These are phyloP conservation scores for Allygus modestus DNA, from an alignment of 2,888 invertebrate genomes.

Conservation along the genomic window DNA sequence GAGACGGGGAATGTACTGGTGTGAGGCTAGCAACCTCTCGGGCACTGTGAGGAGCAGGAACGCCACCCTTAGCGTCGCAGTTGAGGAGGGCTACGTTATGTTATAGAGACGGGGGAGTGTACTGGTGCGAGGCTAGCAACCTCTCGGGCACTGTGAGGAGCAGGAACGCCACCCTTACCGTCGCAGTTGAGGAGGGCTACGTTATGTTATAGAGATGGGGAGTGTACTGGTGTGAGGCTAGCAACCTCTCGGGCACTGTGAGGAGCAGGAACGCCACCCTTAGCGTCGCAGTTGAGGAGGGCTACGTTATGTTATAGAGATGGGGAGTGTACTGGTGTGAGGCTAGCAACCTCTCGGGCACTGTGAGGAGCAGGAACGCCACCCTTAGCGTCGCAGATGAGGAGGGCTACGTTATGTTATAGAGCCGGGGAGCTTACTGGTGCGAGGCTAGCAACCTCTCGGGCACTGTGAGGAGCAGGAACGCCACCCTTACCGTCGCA, in stretches of 20 bases:
- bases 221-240: background rate
- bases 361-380: background rate
- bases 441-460: background rate
- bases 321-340: background rate
- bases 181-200: background rate
- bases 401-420: too few relatives aligned
- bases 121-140: background rate
- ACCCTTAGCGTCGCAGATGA: background rate
- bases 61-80: background rate
- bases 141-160: background rate
- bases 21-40: background rate
- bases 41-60: background rate
- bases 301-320: too few relatives aligned
- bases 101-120: background rate
- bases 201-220: too few relatives aligned
- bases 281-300: background rate
- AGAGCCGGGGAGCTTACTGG: background rate
- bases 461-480: background rate
- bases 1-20: background rate
- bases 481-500: slow-evolving; percentile 5
- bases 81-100: background rate
- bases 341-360: background rate
- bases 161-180: background rate
- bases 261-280: background rate
- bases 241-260: background rate